Base-by-base conservation (phyloP, 2,797 vertebrate species). In the Mastacembelus armatus region DNA sequence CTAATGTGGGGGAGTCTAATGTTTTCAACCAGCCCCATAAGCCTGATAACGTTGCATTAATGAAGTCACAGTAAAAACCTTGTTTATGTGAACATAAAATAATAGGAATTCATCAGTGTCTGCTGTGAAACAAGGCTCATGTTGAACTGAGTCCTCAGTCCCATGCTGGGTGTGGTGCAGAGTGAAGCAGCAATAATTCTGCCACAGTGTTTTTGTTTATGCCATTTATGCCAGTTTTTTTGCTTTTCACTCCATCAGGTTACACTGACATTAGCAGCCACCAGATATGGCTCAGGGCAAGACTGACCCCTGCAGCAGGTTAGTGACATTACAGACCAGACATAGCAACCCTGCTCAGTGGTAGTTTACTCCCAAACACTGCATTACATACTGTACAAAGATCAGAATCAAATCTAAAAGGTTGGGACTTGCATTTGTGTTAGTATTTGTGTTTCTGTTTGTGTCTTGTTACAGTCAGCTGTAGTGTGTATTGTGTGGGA, bases 11-110 rank as follows among this genome's bases (percentile, higher is more conserved):
- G 64, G 59, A 85, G 78, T 85, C 68, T 49, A 65, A 24, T 77
- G 80, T 84, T 88, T 88, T 77, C 70, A 35, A 42, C 42, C 51
- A 63, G 54, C 45, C 55, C 67, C 43, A 78, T 88, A 88, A 90
- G 59, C 80, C 71, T 65, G 51, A 66, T 80, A 44, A 74, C 67
- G 71, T 78, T 70, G 36, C 71, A 69, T 77, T 74, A 75, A 74
- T 50, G 78, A 74, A 81, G 69, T 89, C 81, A 63, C 69, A 67
- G 30, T 40, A 36, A 79, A 84, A 84, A 79, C 63, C 14, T 67
- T 58, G 32, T 55, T 83, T 62, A 78, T 81, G 78, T 72, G 71
- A 74, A 33, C 24, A 3, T 66, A 70, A 70, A 78, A 52, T 55
- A 47, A 55, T 0, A 71, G 73, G 71, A 87, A 84, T 85, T 71